Percentiles rank a stretch among this genome's conserved stretches.
Conservation (phyloP, 2,113 vertebrate genomes). For the Neotoma lepida region DNA sequence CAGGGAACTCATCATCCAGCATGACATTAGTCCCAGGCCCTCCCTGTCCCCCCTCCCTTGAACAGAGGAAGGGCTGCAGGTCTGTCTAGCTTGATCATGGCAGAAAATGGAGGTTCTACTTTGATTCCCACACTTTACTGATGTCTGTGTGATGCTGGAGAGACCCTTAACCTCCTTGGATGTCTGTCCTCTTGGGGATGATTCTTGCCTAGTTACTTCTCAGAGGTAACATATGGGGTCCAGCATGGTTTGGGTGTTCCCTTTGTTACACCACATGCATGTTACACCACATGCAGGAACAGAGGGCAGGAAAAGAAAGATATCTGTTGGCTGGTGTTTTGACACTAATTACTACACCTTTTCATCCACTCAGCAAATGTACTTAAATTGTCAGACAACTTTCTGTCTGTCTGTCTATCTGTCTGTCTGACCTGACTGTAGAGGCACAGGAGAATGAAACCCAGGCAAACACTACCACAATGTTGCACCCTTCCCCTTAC, state of each 20-base stretch:
- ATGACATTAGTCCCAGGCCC: background rate
- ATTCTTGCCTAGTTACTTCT: background rate
- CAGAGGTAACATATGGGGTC: background rate
- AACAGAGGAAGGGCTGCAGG: constrained; percentile 22
- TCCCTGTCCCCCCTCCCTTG: background rate
- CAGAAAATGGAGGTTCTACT: background rate
- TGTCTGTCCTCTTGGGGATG: background rate
- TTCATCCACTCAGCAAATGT: background rate
- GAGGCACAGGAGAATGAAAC: background rate
- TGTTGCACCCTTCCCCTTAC: background rate
- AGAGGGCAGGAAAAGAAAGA: background rate
- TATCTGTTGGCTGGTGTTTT: background rate
- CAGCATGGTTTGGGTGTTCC: background rate
- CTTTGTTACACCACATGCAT: background rate
- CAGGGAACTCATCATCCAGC: background rate
- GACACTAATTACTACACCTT: background rate
- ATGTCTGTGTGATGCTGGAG: background rate
- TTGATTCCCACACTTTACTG: background rate
- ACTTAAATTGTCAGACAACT: background rate
- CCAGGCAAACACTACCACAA: background rate
- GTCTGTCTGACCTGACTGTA: background rate
- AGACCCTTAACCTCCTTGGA: background rate
- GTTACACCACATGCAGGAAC: too few relatives aligned
- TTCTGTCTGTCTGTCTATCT: too few relatives aligned
- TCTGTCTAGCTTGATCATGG: constrained; percentile 24